Conservation (phyloP, 2,888 invertebrate genomes). For the Blomia tropicalis region DNA sequence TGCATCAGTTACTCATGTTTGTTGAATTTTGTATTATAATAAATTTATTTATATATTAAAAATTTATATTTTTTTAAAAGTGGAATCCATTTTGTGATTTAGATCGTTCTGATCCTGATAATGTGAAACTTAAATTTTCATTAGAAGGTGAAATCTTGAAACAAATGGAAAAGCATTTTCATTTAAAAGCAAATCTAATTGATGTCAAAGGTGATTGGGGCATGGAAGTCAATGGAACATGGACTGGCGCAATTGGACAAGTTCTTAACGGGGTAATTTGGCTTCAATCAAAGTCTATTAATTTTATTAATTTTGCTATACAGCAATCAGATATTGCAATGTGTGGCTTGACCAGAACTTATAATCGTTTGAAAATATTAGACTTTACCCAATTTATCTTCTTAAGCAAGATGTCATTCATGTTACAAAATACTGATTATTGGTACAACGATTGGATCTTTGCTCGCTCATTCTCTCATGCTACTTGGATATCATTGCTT, state of each 20-base stretch:
- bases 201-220: not conserved
- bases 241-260: not conserved
- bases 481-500: not conserved
- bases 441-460: not conserved
- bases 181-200: not conserved
- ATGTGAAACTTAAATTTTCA: not conserved
- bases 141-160: not conserved
- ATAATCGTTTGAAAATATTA: not conserved
- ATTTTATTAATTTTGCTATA: not conserved
- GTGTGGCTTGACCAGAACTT: not conserved
- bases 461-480: not conserved
- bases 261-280: not conserved
- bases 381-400: not conserved
- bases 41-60: too few species aligned
- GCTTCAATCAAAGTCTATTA: not conserved
- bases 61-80: too few species aligned
- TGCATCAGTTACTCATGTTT: too few species aligned
- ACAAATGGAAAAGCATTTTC: not conserved
- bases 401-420: not conserved
- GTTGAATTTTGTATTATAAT: too few species aligned
- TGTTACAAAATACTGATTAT: not conserved
- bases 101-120: not conserved
- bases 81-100: not conserved
- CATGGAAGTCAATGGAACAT: not conserved
- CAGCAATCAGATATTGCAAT: not conserved